Evolutionary conservation across 2,797 vertebrate species (phyloP), one percentile per base, ranked within the genome.

Genomic region (Apogon hyalosoma): DNA sequence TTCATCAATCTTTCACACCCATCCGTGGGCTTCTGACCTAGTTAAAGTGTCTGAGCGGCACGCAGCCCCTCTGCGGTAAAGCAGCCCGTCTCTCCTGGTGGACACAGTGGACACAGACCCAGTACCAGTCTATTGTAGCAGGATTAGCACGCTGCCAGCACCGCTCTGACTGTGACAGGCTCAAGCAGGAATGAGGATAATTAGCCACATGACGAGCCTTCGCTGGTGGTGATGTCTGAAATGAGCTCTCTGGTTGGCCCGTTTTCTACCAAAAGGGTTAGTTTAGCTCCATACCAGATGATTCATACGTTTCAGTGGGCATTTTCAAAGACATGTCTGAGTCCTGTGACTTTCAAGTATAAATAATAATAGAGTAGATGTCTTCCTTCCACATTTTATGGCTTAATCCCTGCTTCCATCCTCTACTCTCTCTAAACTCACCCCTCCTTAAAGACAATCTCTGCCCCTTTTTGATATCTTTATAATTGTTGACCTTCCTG

Each of bases 1-100:
- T 89, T 90, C 90, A 88, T 89, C 88, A 87, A 84, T 90, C 87
- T 90, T 91, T 92, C 86, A 87, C 86, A 88, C 82, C 75, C 80
- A 48, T 75, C 45, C 83, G 61, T 5, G 41, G 59, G 84, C 85
- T 86, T 77, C 74, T 93, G 94, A 93, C 92, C 93, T 90, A 93
- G 75, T 93, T 93, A 87, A 69, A 75, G 75, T 62, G 74, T 80
- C 77, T 79, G 73, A 42, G 82, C 45, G 46, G 59, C 57, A 47
- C 18, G 61, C 52, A 38, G 83, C 84, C 85, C 78, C 84, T 77
- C 84, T 80, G 77, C 63, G 47, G 28, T 7, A 55, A 38, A 60
- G 82, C 74, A 52, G 82, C 47, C 75, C 41, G 83, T 87, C 88
- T 86, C 71, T 76, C 62, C 75, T 70, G 75, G 71, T 79, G 67